Conservation (phyloP, 2,113 vertebrate species). For the Coryphaenoides rupestris region DNA sequence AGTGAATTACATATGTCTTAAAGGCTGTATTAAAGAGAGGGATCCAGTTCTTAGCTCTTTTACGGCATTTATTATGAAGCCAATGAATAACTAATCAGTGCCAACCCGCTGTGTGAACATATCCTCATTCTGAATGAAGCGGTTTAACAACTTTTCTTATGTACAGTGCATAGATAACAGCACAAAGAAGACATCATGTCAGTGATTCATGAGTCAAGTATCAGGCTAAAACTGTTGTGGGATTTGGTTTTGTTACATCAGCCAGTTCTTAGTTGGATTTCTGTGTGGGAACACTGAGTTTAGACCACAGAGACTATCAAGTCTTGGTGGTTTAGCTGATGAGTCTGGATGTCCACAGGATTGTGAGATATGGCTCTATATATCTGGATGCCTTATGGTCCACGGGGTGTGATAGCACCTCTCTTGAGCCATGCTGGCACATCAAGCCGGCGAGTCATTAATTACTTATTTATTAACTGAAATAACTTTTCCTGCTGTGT, state of each 20-base stretch:
- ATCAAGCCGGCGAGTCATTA: not conserved
- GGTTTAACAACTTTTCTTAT: too few species aligned
- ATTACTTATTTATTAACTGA: not conserved
- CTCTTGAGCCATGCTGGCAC: not conserved
- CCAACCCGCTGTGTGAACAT: too few species aligned
- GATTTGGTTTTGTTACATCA: too few species aligned
- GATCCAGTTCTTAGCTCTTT: too few species aligned
- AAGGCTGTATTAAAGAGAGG: too few species aligned
- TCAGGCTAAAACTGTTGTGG: too few species aligned
- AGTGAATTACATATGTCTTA: too few species aligned
- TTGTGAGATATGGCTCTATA: not conserved
- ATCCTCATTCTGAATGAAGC: too few species aligned
- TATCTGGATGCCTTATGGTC: not conserved
- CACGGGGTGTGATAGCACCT: not conserved
- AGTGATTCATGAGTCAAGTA: not conserved
- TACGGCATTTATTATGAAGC: too few species aligned
- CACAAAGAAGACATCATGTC: not conserved
- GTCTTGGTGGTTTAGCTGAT: not conserved
- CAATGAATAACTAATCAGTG: too few species aligned
- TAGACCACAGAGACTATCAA: not conserved
- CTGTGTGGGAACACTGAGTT: not conserved
- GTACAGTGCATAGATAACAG: too few species aligned
- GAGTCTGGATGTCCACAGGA: not conserved
- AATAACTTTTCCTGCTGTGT: not conserved
- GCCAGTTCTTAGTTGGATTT: not conserved